A percentile compares a stretch with the other conserved stretches of the same genome.
phyloP scores from a whole-genome alignment of 2,113 vertebrate genomes.

The Pterocles gutturalis region DNA sequence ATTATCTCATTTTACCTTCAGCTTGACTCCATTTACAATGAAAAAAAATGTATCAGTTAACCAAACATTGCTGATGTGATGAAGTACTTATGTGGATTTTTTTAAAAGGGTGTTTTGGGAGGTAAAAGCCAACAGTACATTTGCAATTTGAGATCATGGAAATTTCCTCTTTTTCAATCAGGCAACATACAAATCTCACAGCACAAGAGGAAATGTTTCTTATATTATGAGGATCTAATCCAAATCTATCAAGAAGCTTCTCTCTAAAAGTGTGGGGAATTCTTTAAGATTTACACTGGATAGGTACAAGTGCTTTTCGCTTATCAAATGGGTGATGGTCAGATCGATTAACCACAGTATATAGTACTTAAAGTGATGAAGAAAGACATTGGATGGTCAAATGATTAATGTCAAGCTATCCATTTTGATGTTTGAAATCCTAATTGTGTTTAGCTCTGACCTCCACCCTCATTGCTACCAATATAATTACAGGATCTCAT shows the following conservation, averaged over 20 bases:
- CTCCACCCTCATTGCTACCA: neutral
- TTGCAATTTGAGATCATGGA: neutral
- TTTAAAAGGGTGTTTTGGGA: constrained; percentile 17
- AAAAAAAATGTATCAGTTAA: constrained; percentile 5
- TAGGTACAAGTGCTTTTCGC: constrained; percentile 4
- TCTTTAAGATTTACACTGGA: constrained; percentile 14
- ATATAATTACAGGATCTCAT: constrained; percentile 10
- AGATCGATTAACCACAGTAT: constrained; percentile 57
- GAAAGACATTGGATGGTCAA: constrained; percentile 48
- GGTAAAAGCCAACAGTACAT: neutral
- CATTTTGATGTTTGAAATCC: constrained; percentile 27
- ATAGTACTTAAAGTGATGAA: constrained; percentile 57
- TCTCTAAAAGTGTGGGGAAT: neutral
- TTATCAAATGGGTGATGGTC: constrained; percentile 17
- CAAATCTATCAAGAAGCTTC: neutral
- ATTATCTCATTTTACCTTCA: constrained; percentile 55
- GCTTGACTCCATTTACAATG: constrained; percentile 45
- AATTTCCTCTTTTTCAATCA: constrained; percentile 9
- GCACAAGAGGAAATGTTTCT: neutral
- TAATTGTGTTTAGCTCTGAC: constrained; percentile 20
- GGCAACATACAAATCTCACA: neutral
- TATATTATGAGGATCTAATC: neutral
- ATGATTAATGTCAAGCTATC: constrained; percentile 49
- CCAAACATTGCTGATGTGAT: constrained; percentile 37
- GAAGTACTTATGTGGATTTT: constrained; percentile 9